Conservation (phyloP, 2,113 vertebrate genomes). For the Sebastes fasciatus region DNA sequence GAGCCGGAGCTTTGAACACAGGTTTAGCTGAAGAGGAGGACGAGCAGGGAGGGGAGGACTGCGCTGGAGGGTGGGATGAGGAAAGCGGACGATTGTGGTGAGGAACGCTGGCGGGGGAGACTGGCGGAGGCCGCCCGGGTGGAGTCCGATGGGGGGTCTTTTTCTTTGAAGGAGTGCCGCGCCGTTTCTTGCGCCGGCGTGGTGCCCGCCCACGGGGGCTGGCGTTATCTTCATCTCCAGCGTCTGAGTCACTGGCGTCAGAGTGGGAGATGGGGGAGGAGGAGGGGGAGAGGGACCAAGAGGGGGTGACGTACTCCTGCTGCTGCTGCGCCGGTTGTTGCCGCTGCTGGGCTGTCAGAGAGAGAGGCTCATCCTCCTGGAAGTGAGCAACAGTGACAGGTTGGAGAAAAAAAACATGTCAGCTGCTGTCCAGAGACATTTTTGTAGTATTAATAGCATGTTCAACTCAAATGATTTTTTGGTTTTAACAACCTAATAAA, state of each 20-base stretch:
- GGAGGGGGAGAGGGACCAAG: constrained; percentile 86
- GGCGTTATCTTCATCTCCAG: constrained; percentile 70
- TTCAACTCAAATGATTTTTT: neutral
- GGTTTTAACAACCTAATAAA: neutral
- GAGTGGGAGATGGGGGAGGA: constrained; percentile 86
- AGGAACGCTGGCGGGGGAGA: constrained; percentile 28
- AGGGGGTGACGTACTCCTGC: constrained; percentile 84
- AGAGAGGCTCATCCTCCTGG: constrained; percentile 83
- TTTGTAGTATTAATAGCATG: neutral
- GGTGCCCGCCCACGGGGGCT: constrained; percentile 58
- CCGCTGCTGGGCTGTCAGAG: constrained; percentile 70
- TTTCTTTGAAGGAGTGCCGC: constrained; percentile 72
- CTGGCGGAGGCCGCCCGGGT: constrained; percentile 32
- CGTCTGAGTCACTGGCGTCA: constrained; percentile 82
- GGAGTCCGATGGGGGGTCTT: constrained; percentile 68
- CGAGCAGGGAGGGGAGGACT: constrained; percentile 56
- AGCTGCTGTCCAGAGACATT: neutral
- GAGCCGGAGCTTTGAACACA: constrained; percentile 81
- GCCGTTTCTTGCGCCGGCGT: constrained; percentile 73
- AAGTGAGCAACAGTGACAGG: constrained; percentile 17
- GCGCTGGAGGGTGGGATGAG: constrained; percentile 47
- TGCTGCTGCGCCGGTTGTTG: constrained; percentile 66
- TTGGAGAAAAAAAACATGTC: neutral
- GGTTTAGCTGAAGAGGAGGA: constrained; percentile 63
- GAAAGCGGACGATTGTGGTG: constrained; percentile 49